Evolutionary conservation across 1,140 invertebrate genomes (phyloP), one percentile per base, ranked within the genome.

Genomic region (Monomorium pharaonis): DNA sequence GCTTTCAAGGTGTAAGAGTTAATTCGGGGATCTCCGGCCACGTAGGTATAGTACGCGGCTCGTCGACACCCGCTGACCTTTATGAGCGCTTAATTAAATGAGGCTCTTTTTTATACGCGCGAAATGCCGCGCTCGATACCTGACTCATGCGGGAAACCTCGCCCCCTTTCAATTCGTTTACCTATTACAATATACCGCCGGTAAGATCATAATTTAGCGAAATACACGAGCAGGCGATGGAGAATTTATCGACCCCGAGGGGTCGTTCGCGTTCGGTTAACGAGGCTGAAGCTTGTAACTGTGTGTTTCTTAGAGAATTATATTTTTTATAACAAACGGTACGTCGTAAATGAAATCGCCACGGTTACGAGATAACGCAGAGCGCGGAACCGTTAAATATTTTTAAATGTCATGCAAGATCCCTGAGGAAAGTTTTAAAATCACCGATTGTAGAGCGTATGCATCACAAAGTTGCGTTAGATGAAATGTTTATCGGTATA

Each of bases 81-180:
- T 81, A 87, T 70, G 37, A 58, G 21, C 74, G 76, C 80, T 89
- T 90, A 90, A 90, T 90, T 85, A 89, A 90, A 90, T 90, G 84
- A 85, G 37, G 51, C 60, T n/a, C n/a, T n/a, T 90, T 90, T 90
- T 89, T 90, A 67, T 47, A 62, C 86, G 76, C 56, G 37, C n/a
- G n/a, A n/a, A 60, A 30, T 30, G 16, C 54, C 42, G 10, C 27
- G 63, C 21, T 67, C 54, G 49, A 44, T 60, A 62, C 51, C 27
- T 63, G 47, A 88, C 58, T 76, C 81, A 37, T 54, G 44, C 42
- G 56, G 60, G 12, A n/a, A 42, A 62, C 81, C 58, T 88, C 37
- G 74, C 58, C 44, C 42, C 27, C 67, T 74, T 83, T 83, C 67
- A 72, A 78, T 58, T 84, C 58, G 18, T 49, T n/a, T 76, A 62